phyloP scores from a whole-genome alignment of 2,113 vertebrate species.

The Diadophis punctatus region DNA sequence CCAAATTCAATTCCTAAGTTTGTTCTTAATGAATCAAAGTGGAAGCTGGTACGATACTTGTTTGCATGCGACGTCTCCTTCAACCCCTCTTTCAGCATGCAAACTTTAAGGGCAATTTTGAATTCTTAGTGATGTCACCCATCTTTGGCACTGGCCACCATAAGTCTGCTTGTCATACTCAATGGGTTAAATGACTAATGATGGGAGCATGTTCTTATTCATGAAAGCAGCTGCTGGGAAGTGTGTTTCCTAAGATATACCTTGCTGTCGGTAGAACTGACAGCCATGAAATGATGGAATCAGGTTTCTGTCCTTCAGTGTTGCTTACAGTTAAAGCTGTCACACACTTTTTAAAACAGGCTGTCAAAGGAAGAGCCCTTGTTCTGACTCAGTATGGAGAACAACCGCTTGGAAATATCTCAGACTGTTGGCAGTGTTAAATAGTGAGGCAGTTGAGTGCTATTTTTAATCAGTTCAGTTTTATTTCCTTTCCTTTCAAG shows the following conservation, averaged over 20 bases:
- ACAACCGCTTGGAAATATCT: slow-evolving; percentile 26
- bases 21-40: background rate
- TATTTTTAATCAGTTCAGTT: slow-evolving; percentile 32
- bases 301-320: slow-evolving; percentile 64
- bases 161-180: slow-evolving; percentile 63
- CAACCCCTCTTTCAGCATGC: slow-evolving; percentile 36
- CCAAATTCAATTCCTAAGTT: background rate
- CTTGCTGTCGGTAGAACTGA: slow-evolving; percentile 67
- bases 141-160: slow-evolving; percentile 42
- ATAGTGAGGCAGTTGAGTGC: background rate
- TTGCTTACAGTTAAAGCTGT: slow-evolving; percentile 61
- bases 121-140: slow-evolving; percentile 47
- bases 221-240: slow-evolving; percentile 62
- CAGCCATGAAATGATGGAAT: slow-evolving; percentile 68
- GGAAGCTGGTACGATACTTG: slow-evolving; percentile 28
- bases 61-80: slow-evolving; percentile 34
- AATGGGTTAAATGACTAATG: slow-evolving; percentile 62
- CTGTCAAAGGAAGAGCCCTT: slow-evolving; percentile 35
- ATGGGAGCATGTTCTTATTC: slow-evolving; percentile 58
- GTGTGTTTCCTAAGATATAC: slow-evolving; percentile 73
- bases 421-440: slow-evolving; percentile 26
- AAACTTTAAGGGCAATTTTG: slow-evolving; percentile 42
- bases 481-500: slow-evolving; percentile 27
- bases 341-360: slow-evolving; percentile 53
- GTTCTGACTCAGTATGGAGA: slow-evolving; percentile 37